Evolutionary conservation across 1,140 invertebrate species (phyloP), one percentile per base, ranked within the genome.

Genomic region (Drosophila paulistorum): DNA sequence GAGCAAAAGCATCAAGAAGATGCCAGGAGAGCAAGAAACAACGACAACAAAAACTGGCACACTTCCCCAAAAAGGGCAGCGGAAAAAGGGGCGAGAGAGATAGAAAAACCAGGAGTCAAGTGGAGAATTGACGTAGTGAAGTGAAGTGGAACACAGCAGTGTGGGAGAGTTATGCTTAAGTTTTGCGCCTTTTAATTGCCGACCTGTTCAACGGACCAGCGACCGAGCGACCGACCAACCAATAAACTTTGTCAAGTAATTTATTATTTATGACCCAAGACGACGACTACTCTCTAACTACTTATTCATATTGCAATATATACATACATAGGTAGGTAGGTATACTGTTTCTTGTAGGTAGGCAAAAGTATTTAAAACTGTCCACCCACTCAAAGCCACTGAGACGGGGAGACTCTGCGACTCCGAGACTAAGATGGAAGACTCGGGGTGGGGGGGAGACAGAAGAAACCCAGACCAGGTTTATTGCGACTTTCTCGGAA

Each of bases 231-330:
- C 45, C 17, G 20, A 23, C 45, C 45, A 51, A 23, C 55, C 55
- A 58, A 58, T 58, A 58, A 58, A 58, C 30, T 58, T 58, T 33
- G 55, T 35, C n/a, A 17, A 11, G 30, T 33, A 58, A 58, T 58
- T 58, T 58, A 58, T 58, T 17, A 58, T 58, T 58, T 58, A 58
- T 58, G 55, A 35, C 55, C 55, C 45, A 51, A 58, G 30, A 58
- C 55, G 33, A 58, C 55, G 14, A 10, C 48, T 20, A 58, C 55
- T 51, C 45, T 51, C 45, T 51, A 51, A 51, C 45, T 51, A 51
- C 45, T 51, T 51, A 51, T 51, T 51, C 45, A 51, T 51, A 51
- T 51, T 51, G 45, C 45, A 51, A 51, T 51, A 51, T 51, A 48
- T 17, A 48, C 7, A 48, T 48, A 48, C 5, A 45, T 48, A 48